Evolutionary conservation across 2,797 vertebrate species (phyloP).

Genomic region (Alca torda): DNA sequence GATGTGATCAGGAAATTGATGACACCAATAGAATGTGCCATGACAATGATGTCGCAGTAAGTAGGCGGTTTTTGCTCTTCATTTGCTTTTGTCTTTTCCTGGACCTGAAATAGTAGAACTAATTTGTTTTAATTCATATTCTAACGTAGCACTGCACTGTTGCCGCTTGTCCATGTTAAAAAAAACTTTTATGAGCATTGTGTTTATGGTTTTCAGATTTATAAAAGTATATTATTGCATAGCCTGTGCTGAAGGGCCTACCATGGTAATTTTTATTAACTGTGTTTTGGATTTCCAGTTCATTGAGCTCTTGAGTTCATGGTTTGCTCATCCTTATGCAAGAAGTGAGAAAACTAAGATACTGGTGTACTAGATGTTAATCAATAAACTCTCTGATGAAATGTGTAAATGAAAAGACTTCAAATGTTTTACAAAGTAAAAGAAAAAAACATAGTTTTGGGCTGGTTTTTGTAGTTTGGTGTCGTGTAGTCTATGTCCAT

Average conservation of each 20-base stretch:
- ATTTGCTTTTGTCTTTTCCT: not conserved
- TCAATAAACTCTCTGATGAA: not conserved
- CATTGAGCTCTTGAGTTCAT: not conserved
- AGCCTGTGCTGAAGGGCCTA: not conserved
- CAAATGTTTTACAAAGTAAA: not conserved
- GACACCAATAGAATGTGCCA: conserved; percentile 98
- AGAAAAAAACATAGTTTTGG: not conserved
- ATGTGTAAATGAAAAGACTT: not conserved
- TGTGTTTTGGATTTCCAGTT: not conserved
- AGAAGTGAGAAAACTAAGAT: not conserved
- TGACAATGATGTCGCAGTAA: conserved; percentile 99
- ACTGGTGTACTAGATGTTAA: not conserved
- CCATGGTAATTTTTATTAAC: not conserved
- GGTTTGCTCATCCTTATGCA: not conserved
- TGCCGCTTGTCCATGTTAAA: not conserved
- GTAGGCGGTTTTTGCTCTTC: conserved; percentile 67
- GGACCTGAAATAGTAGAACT: not conserved
- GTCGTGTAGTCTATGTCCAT: not conserved
- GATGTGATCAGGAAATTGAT: conserved; percentile 97
- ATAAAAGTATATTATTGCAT: not conserved
- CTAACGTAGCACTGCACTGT: not conserved
- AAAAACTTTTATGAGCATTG: not conserved
- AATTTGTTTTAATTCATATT: not conserved
- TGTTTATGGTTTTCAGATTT: not conserved
- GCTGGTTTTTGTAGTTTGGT: not conserved